phyloP scores from a whole-genome alignment of 2,797 vertebrate species.

The Sardinella longiceps region DNA sequence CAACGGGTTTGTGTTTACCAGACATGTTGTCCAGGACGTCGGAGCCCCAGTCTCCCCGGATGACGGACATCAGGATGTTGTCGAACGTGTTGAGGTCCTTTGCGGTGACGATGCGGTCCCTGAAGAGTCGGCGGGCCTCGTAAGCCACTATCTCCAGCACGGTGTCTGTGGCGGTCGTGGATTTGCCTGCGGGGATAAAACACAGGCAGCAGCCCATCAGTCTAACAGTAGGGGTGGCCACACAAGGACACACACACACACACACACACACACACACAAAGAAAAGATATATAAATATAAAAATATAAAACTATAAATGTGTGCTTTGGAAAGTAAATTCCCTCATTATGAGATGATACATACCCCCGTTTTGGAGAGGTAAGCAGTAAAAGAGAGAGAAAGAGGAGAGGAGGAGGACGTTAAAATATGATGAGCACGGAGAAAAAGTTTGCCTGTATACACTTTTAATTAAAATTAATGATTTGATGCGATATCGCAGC shows the following conservation, averaged over 20 bases:
- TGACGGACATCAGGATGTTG: constrained; percentile 86
- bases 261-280: no score
- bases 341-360: constrained; percentile 61
- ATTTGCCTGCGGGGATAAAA: constrained; percentile 64
- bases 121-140: constrained; percentile 89
- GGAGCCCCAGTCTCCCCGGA: constrained; percentile 90
- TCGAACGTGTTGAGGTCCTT: constrained; percentile 90
- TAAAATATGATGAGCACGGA: constrained; percentile 61
- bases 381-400: constrained; percentile 55
- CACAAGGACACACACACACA: background rate
- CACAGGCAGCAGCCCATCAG: background rate
- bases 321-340: background rate
- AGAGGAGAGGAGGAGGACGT: constrained; percentile 55
- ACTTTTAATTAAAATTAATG: constrained; percentile 68
- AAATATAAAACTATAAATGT: background rate
- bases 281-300: background rate
- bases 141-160: constrained; percentile 90
- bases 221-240: background rate
- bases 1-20: constrained; percentile 83
- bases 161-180: constrained; percentile 78
- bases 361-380: constrained; percentile 67
- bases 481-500: constrained; percentile 64
- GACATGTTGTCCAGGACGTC: constrained; percentile 86
- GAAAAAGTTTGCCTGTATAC: constrained; percentile 54
- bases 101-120: constrained; percentile 87